A percentile compares a stretch with the other conserved stretches of the same genome.
phyloP scores from a whole-genome alignment of 1,140 invertebrate genomes.

The Stegodyphus mimosarum region DNA sequence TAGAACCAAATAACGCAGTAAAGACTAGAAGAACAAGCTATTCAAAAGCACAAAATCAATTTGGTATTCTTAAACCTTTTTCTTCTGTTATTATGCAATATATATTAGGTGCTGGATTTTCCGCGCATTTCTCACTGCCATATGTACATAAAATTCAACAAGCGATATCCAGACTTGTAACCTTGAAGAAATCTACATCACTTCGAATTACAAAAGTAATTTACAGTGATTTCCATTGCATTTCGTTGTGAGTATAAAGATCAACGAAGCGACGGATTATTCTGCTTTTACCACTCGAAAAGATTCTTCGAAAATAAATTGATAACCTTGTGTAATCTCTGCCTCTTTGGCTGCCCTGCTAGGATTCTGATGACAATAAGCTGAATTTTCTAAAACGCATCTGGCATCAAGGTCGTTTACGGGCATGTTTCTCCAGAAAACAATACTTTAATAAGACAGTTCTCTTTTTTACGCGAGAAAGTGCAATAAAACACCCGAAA shows the following conservation, averaged over 20 bases:
- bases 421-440: conserved; percentile 36
- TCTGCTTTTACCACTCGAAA: conserved; percentile 9
- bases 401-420: conserved; percentile 29
- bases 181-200: too few relatives aligned
- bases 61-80: too few relatives aligned
- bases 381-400: not conserved
- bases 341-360: conserved; percentile 10
- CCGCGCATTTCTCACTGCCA: too few relatives aligned
- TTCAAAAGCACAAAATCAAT: too few relatives aligned
- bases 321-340: conserved; percentile 46
- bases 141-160: too few relatives aligned
- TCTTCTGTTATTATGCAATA: too few relatives aligned
- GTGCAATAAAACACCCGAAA: conserved; percentile 29
- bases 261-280: conserved; percentile 37
- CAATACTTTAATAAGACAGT: conserved; percentile 47
- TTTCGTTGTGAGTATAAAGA: conserved; percentile 16
- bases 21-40: too few relatives aligned
- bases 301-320: conserved; percentile 49
- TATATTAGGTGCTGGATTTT: too few relatives aligned
- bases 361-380: conserved; percentile 15
- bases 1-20: too few relatives aligned
- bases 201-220: conserved; percentile 1
- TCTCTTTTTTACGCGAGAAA: conserved; percentile 38
- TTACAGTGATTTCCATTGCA: conserved; percentile 6
- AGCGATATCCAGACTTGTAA: too few relatives aligned